Percentiles rank a stretch among this genome's conserved stretches.
These are phyloP conservation scores for Iguana delicatissima DNA, from an alignment of 2,797 vertebrate species.

Conservation along the genomic window DNA sequence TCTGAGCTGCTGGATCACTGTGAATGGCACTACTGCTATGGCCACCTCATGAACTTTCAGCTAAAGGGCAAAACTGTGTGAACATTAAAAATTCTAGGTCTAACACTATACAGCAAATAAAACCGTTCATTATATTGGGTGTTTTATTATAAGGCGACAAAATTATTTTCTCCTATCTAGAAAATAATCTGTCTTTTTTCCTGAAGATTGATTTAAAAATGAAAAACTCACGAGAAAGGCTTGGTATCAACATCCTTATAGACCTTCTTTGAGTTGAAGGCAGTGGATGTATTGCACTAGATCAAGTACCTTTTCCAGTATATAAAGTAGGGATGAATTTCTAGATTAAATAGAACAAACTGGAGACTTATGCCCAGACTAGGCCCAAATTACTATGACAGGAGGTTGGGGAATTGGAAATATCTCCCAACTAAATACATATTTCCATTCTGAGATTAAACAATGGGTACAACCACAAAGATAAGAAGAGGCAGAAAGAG, in stretches of 20 bases:
- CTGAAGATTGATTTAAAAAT: background rate
- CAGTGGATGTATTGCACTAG: constrained; percentile 46
- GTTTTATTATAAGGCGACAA: background rate
- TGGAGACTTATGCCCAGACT: constrained; percentile 42
- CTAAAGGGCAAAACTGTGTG: background rate
- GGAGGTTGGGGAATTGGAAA: constrained; percentile 53
- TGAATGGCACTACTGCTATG: too few species aligned
- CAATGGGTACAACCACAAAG: constrained; percentile 30
- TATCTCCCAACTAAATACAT: constrained; percentile 45
- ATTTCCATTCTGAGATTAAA: constrained; percentile 19
- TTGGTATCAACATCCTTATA: constrained; percentile 20
- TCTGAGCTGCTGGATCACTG: too few species aligned
- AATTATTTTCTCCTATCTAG: background rate
- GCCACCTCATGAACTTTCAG: too few species aligned
- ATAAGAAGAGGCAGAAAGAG: constrained; percentile 53
- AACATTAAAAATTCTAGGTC: background rate
- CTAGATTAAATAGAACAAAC: constrained; percentile 45
- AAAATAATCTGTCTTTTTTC: constrained; percentile 3
- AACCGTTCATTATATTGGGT: background rate
- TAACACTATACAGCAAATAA: background rate
- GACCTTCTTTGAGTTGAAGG: constrained; percentile 24
- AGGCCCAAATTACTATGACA: constrained; percentile 49
- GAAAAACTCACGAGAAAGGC: background rate
- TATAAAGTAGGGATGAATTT: constrained; percentile 34
- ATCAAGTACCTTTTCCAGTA: constrained; percentile 33